phyloP scores from a whole-genome alignment of 1,140 invertebrate species.

The Drosophila bipectinata region DNA sequence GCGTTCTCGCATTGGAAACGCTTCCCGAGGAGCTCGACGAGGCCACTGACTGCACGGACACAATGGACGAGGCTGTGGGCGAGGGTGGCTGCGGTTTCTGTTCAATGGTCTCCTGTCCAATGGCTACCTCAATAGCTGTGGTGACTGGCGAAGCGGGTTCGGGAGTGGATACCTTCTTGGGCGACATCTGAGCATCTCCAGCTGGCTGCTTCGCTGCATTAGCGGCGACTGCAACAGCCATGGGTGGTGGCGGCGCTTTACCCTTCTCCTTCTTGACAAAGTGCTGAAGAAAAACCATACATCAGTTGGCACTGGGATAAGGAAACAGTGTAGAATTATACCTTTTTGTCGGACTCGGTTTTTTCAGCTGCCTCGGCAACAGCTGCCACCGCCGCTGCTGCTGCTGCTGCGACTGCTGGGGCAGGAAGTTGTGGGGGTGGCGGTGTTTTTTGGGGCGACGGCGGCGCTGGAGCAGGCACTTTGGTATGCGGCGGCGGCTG shows the following conservation, averaged over 20 bases:
- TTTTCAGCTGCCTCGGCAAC: constrained; percentile 49
- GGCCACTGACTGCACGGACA: constrained; percentile 72
- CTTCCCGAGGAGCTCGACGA: constrained; percentile 63
- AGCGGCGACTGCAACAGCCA: constrained; percentile 5
- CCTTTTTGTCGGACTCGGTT: constrained; percentile 66
- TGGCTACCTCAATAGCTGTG: constrained; percentile 81
- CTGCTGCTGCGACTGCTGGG: constrained; percentile 25
- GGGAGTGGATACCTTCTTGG: constrained; percentile 28
- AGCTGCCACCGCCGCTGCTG: constrained; percentile 48
- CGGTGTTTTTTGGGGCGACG: constrained; percentile 41
- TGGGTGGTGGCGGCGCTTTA: constrained; percentile 88
- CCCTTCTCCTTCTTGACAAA: constrained; percentile 89
- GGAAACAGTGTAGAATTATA: not conserved
- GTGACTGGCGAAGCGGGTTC: constrained; percentile 36
- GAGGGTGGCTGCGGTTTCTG: constrained; percentile 84
- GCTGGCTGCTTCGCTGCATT: constrained; percentile 33
- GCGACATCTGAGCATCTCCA: constrained; percentile 22
- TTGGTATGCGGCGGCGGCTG: constrained; percentile 60
- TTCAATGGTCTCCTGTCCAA: constrained; percentile 56
- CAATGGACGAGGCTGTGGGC: constrained; percentile 84
- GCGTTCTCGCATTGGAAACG: constrained; percentile 42
- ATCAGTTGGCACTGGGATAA: not conserved
- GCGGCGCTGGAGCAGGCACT: constrained; percentile 75
- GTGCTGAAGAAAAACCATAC: constrained; percentile 32
- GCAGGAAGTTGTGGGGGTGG: constrained; percentile 44